Base-by-base conservation (phyloP, 1,140 invertebrate genomes). In the Saccostrea cuccullata region DNA sequence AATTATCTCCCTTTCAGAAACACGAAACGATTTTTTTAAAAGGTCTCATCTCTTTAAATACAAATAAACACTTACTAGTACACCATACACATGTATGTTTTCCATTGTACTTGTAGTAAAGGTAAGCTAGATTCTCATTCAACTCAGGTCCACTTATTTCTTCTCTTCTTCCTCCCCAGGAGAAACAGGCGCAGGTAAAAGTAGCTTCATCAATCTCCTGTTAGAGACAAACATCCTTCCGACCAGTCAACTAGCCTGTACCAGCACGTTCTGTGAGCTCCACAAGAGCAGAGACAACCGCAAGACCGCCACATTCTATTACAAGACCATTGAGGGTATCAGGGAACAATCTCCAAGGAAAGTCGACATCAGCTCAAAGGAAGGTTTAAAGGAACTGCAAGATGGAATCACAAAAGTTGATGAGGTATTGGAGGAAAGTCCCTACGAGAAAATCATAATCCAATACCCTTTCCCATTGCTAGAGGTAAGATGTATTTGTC, bases 211-310 rank as follows among this genome's bases (percentile, higher is more conserved):
- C 60, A 94, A 94, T 85, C 89, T 92, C 0, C 30, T 94, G 11
- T 83, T 92, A 0, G 91, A 90, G 4, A 84, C 84, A 30, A 85
- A 90, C 13, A 73, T 94, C 6, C 84, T 94, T 55, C 93, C 93
- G 0, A 91, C 91, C 1, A 90, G 87, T 30, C 88, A 91, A 12
- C 86, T 93, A 1, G 82, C 90, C 15, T 92, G 92, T 60, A 94
- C 93, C 0, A 87, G 88, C 13, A 90, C 91, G 2, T 91, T 93
- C 30, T 93, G 93, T 87, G 93, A 94, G 73, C 89, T 93, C 15
- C 82, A 88, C 40, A 84, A 91, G 13, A 92, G 89, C n/a, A 56
- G 64, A 20, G 55, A 84, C 67, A 82, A 87, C 36, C 85, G 87
- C 20, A 56, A 70, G 60, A 73, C 60, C 12, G 89, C 90, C 4